Evolutionary conservation across 2,888 invertebrate species (phyloP), one percentile per base, ranked within the genome.

Genomic region (Proisotoma minuta): DNA sequence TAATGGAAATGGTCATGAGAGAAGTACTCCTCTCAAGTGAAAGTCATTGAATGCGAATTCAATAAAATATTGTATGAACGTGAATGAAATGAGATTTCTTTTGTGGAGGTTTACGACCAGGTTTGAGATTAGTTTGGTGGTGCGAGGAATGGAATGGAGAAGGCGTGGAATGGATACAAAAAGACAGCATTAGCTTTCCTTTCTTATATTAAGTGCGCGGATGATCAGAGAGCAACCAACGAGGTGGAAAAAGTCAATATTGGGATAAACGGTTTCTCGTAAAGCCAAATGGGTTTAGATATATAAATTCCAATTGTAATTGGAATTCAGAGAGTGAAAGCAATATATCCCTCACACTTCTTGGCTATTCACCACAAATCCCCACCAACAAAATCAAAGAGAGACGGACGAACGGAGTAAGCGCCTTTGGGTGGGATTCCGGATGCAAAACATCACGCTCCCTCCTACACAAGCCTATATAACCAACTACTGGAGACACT

Each of bases 281-380:
- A 73, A 74, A 74, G 68, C 61, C 71, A 74, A 74, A 74, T 72
- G 69, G 72, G 68, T 65, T 62, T 59, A 71, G 73, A 72, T 73
- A 74, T 74, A 74, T 74, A 74, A 74, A 74, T 74, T 74, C 74
- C 74, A 69, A 73, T 72, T 74, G 73, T 73, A 74, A 74, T 74
- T 74, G 74, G 73, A 74, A 74, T 74, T 74, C 65, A 68, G 59
- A 49, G 48, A 48, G 50, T 39, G 59, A 59, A 57, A 58, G 62
- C 63, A 66, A 68, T 67, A 43, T 56, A 40, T 56, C 40, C 43
- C 18, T 43, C 43, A 43, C 43, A 43, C 43, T 43, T 43, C 34
- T 8, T 34, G 15, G 34, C 15, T 34, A 10, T 10, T 10, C 34
- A 34, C 34, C 8, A n/a, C n/a, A n/a, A n/a, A n/a, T n/a, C n/a